Evolutionary conservation across 2,797 vertebrate species (phyloP), one percentile per base, ranked within the genome.

Genomic region (Remorina albescens): DNA sequence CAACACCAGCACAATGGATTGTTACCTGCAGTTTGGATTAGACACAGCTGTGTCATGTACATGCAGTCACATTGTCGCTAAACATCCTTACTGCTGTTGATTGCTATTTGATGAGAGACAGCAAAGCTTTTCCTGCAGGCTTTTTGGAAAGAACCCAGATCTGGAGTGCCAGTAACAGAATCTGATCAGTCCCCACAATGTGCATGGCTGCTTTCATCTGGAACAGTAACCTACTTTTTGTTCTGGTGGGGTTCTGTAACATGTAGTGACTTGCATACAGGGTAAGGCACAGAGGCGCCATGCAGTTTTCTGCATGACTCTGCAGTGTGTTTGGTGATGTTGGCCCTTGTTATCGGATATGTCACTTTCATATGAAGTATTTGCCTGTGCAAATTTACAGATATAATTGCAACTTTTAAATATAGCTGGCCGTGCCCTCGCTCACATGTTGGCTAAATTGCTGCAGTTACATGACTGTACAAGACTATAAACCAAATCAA

Each of bases 201-300:
- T n/a, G 56, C 76, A 49, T 6, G 32, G 44, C 55, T 67, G 36
- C 54, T 21, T 51, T 65, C 26, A 71, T 73, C 65, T 68, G 59
- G 51, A 81, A 85, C 82, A 70, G 72, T 58, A 74, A 57, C 59
- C 68, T 53, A 2, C 42, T 69, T 67, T 13, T 16, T 67, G 58
- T 25, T 71, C 65, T 79, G 67, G 41, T 28, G 3, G 47, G 25
- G 54, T 42, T 73, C 23, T 58, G 50, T 21, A 75, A 88, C 90
- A 64, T 80, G 85, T 86, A 79, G 68, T 60, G 69, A 67, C 90
- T 83, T 90, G 89, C 67, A 56, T 11, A 42, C 47, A 53, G 59
- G 28, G 25, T 53, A 63, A 74, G 30, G 42, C 72, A 71, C 16
- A 64, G 23, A 66, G 65, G 80, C 46, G 25, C 64, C 36, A 12